A percentile compares a stretch with the other conserved stretches of the same genome.
These are phyloP conservation scores for Drosophila kikkawai DNA, from an alignment of 1,140 invertebrate genomes.

Conservation along the genomic window DNA sequence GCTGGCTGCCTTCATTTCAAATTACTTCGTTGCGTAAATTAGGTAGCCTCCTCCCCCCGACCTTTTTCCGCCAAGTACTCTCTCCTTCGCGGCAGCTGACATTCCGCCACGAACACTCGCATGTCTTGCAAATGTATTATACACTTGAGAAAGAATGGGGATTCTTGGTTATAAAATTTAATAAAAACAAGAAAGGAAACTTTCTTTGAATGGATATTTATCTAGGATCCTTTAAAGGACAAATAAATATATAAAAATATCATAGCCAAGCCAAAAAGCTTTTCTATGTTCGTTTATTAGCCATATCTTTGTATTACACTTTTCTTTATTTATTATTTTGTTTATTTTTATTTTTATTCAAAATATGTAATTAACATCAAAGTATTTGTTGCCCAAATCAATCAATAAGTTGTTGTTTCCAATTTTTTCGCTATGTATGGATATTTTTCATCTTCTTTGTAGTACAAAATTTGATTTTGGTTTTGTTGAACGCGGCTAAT, in stretches of 20 bases:
- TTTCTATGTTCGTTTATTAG: too few species aligned
- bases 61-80: not conserved
- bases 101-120: constrained; percentile 31
- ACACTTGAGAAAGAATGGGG: not conserved
- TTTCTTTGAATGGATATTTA: not conserved
- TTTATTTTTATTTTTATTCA: not conserved
- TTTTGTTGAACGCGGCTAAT: constrained; percentile 79
- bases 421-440: constrained; percentile 26
- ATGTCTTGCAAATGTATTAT: constrained; percentile 27
- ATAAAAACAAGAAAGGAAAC: not conserved
- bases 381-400: not conserved
- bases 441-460: constrained; percentile 74
- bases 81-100: constrained; percentile 16
- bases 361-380: constrained; percentile 1
- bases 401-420: constrained; percentile 17
- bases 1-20: constrained; percentile 62
- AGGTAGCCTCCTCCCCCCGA: constrained; percentile 33
- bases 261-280: too few species aligned
- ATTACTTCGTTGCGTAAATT: constrained; percentile 78
- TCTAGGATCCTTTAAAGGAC: not conserved
- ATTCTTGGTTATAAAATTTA: not conserved
- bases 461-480: constrained; percentile 79
- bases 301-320: not conserved
- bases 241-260: too few species aligned
- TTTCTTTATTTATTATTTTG: not conserved